Conservation (phyloP, 2,797 vertebrate genomes). For the Sebastes flavidus region DNA sequence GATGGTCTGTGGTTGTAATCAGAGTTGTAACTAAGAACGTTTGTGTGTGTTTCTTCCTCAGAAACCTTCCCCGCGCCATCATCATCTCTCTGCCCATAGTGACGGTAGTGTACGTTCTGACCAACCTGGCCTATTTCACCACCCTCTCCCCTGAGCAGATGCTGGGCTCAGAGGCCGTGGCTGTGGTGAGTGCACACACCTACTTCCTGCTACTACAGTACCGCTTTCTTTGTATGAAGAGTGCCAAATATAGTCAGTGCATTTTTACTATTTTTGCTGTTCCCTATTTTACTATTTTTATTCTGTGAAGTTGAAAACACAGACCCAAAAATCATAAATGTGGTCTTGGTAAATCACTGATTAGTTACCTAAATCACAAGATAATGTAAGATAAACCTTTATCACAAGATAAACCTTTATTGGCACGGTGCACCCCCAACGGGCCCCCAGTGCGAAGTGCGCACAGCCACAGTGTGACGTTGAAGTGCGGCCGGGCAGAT, state of each 20-base stretch:
- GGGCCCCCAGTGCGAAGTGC: too few species aligned
- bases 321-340: not conserved
- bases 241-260: not conserved
- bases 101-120: constrained; percentile 94
- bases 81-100: constrained; percentile 97
- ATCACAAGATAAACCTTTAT: too few species aligned
- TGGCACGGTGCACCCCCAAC: too few species aligned
- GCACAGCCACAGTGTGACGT: too few species aligned
- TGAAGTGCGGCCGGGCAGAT: too few species aligned
- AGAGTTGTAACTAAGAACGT: not conserved
- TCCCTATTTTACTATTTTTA: not conserved
- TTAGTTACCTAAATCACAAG: not conserved
- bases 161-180: constrained; percentile 91
- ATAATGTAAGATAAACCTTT: not conserved
- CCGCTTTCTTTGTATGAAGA: not conserved
- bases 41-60: constrained; percentile 51
- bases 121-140: constrained; percentile 98
- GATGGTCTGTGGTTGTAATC: not conserved
- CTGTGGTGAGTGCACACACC: constrained; percentile 84
- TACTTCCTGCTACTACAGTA: not conserved
- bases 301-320: not conserved
- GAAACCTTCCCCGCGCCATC: constrained; percentile 96
- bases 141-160: constrained; percentile 89
- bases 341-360: not conserved
- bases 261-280: not conserved